These are phyloP conservation scores for Athene cunicularia DNA, from an alignment of 2,113 vertebrate genomes.

Conservation along the genomic window DNA sequence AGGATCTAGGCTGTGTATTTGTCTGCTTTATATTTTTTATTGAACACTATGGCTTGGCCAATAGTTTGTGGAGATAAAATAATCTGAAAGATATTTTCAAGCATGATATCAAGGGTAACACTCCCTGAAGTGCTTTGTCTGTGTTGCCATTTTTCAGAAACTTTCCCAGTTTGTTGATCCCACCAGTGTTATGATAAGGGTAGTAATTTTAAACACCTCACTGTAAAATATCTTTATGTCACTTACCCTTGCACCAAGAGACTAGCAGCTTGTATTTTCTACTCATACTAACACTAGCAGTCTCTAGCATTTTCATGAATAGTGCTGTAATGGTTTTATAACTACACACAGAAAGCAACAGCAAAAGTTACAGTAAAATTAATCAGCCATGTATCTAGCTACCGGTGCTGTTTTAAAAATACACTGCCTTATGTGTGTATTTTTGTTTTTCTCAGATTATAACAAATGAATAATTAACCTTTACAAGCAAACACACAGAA, in stretches of 20 bases:
- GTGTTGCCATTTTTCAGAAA: not conserved
- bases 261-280: slow-evolving; percentile 38
- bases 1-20: not conserved
- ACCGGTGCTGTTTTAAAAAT: not conserved
- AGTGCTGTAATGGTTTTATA: not conserved
- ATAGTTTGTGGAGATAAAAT: slow-evolving; percentile 3
- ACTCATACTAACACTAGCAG: not conserved
- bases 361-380: not conserved
- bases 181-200: not conserved
- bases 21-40: not conserved
- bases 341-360: not conserved
- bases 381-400: not conserved
- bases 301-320: not conserved
- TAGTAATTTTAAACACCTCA: slow-evolving; percentile 13
- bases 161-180: not conserved
- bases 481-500: not conserved
- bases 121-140: slow-evolving; percentile 1
- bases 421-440: not conserved
- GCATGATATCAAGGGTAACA: not conserved
- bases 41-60: not conserved
- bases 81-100: not conserved
- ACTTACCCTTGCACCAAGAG: not conserved
- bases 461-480: not conserved
- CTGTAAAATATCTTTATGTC: not conserved
- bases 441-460: not conserved